These are phyloP conservation scores for Carlito syrichta DNA, from an alignment of 2,113 vertebrate species.

Conservation along the genomic window DNA sequence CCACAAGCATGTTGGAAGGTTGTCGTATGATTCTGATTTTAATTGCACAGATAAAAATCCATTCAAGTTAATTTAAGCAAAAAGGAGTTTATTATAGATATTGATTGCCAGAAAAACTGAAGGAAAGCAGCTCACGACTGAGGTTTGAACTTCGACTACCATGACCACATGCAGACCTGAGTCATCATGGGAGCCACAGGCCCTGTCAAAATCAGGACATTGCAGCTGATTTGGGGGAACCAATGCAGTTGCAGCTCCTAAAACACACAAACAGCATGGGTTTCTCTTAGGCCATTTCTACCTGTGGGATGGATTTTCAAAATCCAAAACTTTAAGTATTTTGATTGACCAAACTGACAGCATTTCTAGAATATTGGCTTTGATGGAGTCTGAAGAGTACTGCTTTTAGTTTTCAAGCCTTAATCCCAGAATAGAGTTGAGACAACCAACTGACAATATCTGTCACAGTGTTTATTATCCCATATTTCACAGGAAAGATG, in stretches of 20 bases:
- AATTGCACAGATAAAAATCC: neutral
- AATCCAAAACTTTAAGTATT: neutral
- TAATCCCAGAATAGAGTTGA: neutral
- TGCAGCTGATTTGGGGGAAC: rapidly evolving
- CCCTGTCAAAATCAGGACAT: neutral
- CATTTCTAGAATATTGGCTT: neutral
- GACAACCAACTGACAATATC: neutral
- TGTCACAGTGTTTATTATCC: neutral
- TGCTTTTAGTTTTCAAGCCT: neutral
- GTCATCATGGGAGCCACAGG: too few species aligned
- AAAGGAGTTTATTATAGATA: neutral
- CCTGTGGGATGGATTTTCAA: rapidly evolving
- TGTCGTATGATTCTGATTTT: neutral
- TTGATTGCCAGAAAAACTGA: neutral
- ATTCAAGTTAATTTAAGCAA: neutral
- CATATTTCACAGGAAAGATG: neutral
- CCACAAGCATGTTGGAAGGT: rapidly evolving
- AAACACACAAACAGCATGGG: rapidly evolving
- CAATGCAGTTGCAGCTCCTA: rapidly evolving
- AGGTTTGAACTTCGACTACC: neutral
- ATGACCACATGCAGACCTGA: rapidly evolving
- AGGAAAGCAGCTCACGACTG: neutral
- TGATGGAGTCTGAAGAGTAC: neutral
- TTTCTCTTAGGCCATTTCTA: rapidly evolving
- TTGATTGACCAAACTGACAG: neutral